phyloP scores from a whole-genome alignment of 1,140 invertebrate genomes.

The Papilio polyxenes region DNA sequence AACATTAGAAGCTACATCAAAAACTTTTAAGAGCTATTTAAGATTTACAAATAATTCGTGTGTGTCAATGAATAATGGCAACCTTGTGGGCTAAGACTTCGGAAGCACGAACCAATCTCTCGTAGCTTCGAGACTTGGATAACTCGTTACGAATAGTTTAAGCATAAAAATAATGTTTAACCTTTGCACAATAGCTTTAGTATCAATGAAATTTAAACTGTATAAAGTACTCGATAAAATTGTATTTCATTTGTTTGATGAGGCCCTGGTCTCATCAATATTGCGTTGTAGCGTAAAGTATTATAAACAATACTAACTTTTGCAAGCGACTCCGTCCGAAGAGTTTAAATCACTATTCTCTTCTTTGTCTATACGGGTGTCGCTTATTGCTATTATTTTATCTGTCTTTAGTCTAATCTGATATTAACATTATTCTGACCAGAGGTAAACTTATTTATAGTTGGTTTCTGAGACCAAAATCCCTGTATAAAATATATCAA shows the following conservation, averaged over 20 bases:
- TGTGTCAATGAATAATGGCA: not conserved
- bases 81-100: not conserved
- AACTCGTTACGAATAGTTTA: not conserved
- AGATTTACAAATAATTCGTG: slow-evolving; percentile 2
- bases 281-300: not conserved
- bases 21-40: not conserved
- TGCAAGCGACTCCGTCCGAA: too few relatives aligned
- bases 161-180: not conserved
- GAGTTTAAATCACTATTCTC: too few relatives aligned
- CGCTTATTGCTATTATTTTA: too few relatives aligned
- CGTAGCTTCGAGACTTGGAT: not conserved
- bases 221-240: not conserved
- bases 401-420: too few relatives aligned
- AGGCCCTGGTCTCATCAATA: too few relatives aligned
- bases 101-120: slow-evolving; percentile 4
- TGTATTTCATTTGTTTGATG: not conserved
- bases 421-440: too few relatives aligned
- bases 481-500: too few relatives aligned
- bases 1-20: not conserved
- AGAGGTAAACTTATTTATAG: too few relatives aligned
- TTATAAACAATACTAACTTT: too few relatives aligned
- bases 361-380: too few relatives aligned
- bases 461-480: too few relatives aligned
- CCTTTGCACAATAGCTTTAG: not conserved
- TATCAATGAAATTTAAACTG: not conserved